Percentiles rank a stretch among this genome's conserved stretches.
Conservation (phyloP, 2,113 vertebrate species). For the Empidonax alnorum region DNA sequence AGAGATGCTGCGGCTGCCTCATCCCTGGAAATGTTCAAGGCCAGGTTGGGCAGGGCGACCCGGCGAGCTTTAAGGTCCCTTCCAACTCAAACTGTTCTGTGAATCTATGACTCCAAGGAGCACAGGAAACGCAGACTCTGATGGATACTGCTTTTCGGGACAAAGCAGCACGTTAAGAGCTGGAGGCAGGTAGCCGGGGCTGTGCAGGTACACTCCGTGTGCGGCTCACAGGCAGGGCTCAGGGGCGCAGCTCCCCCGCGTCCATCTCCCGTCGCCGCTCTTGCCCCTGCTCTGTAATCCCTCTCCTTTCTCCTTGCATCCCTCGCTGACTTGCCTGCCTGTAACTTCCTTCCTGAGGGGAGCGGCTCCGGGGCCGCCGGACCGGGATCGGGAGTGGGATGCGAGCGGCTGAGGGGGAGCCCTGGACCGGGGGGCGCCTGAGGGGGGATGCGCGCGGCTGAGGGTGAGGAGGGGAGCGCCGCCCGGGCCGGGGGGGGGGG, state of each 20-base stretch:
- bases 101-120: not conserved
- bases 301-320: not conserved
- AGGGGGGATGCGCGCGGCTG: not conserved
- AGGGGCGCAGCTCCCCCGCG: not conserved
- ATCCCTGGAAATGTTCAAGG: not conserved
- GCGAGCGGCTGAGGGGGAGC: not conserved
- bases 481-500: not conserved
- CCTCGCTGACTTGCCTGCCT: rapidly evolving
- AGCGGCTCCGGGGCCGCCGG: not conserved
- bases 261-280: not conserved
- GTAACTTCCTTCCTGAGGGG: not conserved
- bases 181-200: no score
- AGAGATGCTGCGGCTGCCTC: not conserved
- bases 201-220: not conserved
- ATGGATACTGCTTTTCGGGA: not conserved
- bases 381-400: not conserved
- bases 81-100: not conserved
- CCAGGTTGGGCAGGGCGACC: no score
- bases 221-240: not conserved
- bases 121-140: not conserved
- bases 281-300: no score
- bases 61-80: not conserved
- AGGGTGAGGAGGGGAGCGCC: not conserved
- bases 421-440: no score
- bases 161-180: not conserved